These are phyloP conservation scores for Dioctria rufipes DNA, from an alignment of 2,888 invertebrate species.

Conservation along the genomic window DNA sequence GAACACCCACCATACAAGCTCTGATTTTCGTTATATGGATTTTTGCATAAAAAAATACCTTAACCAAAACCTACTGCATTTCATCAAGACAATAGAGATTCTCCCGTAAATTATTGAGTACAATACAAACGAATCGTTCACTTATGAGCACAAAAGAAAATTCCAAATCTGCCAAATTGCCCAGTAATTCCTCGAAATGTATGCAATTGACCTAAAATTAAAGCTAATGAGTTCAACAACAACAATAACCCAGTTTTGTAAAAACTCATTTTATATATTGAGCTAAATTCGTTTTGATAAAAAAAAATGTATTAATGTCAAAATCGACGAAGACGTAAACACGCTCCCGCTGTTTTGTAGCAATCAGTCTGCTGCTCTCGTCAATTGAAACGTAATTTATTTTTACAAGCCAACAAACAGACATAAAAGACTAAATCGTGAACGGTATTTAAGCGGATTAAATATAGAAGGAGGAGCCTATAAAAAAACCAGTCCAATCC, in stretches of 20 bases:
- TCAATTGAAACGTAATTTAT: conserved; percentile 35
- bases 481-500: conserved; percentile 13
- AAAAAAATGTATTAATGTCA: not conserved
- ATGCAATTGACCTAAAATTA: not conserved
- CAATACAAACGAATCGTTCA: too few species aligned
- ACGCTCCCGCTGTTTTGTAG: not conserved
- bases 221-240: not conserved
- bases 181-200: too few species aligned
- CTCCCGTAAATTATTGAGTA: too few species aligned
- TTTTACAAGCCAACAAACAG: conserved; percentile 11
- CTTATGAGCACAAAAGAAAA: too few species aligned
- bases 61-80: too few species aligned
- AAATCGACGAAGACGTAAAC: conserved; percentile 33
- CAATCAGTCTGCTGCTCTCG: conserved; percentile 24
- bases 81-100: too few species aligned
- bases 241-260: conserved; percentile 16
- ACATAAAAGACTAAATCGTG: not conserved
- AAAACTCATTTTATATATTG: conserved; percentile 1
- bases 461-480: conserved; percentile 30
- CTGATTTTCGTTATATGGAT: too few species aligned
- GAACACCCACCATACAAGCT: too few species aligned
- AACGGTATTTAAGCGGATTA: conserved; percentile 21
- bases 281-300: conserved; percentile 6
- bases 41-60: too few species aligned
- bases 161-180: too few species aligned